A percentile compares a stretch with the other conserved stretches of the same genome.
Evolutionary conservation across 2,797 vertebrate species (phyloP).

Genomic region (Leptodactylus fallax): DNA sequence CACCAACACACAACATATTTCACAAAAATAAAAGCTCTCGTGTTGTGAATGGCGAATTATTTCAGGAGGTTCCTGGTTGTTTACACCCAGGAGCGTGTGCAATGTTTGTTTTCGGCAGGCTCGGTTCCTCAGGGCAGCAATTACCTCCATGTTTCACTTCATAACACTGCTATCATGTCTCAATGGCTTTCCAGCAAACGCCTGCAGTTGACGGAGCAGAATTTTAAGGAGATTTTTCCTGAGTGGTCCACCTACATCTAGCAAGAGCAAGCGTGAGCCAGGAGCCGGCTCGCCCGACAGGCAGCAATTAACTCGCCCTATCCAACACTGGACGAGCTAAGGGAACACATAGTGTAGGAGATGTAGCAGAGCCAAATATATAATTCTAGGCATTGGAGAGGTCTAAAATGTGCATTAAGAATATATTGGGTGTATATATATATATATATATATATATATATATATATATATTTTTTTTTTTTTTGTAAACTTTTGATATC

Average conservation of each 20-base stretch:
- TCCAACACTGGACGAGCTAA: too few species aligned
- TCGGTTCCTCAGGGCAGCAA: conserved; percentile 8
- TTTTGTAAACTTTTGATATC: too few species aligned
- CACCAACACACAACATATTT: not conserved
- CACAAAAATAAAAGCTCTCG: not conserved
- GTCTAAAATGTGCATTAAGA: too few species aligned
- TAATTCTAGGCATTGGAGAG: too few species aligned
- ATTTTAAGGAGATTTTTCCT: conserved; percentile 8
- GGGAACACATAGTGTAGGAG: too few species aligned
- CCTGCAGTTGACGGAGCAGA: not conserved
- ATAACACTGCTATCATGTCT: conserved; percentile 28
- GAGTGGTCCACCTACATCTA: conserved; percentile 46
- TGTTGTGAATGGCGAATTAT: not conserved
- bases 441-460: too few species aligned
- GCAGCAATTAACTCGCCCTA: not conserved
- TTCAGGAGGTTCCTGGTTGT: not conserved
- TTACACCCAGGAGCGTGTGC: not conserved
- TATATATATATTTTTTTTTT: too few species aligned
- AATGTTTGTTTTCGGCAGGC: conserved; percentile 31
- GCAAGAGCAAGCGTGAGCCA: not conserved
- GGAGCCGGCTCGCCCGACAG: not conserved
- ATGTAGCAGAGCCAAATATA: not conserved
- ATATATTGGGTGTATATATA: too few species aligned
- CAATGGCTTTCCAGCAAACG: conserved; percentile 13
- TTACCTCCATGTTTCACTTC: conserved; percentile 22